Evolutionary conservation across 2,113 vertebrate species (phyloP).

Genomic region (Microtus oregoni): DNA sequence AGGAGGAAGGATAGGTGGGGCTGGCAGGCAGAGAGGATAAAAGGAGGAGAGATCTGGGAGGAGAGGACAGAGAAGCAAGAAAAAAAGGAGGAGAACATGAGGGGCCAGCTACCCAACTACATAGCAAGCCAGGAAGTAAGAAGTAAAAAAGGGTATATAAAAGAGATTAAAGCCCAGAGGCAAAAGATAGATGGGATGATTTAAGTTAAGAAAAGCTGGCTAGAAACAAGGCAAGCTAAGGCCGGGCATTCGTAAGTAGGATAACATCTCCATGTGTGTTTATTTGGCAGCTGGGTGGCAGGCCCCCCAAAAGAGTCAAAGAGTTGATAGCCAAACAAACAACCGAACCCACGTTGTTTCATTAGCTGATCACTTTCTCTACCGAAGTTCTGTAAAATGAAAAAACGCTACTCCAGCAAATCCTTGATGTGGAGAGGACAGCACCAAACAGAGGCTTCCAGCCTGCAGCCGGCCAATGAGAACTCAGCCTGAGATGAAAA

Average conservation of each 20-base stretch:
- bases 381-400: neutral
- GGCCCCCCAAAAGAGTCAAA: neutral
- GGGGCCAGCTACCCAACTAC: neutral
- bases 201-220: neutral
- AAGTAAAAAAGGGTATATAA: neutral
- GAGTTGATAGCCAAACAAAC: neutral
- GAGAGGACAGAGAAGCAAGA: neutral
- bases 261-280: neutral
- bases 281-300: neutral
- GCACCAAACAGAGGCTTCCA: neutral
- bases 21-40: neutral
- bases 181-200: neutral
- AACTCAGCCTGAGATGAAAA: neutral
- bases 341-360: neutral
- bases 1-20: neutral
- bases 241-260: neutral
- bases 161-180: neutral
- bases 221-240: neutral
- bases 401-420: neutral
- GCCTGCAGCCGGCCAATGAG: neutral
- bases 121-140: neutral
- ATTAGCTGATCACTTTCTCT: neutral
- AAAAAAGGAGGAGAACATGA: neutral
- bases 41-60: neutral
- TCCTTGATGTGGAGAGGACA: neutral